Percentiles rank a stretch among this genome's conserved stretches.
These are phyloP conservation scores for Chloroclysta siterata DNA, from an alignment of 2,888 invertebrate species.

Conservation along the genomic window DNA sequence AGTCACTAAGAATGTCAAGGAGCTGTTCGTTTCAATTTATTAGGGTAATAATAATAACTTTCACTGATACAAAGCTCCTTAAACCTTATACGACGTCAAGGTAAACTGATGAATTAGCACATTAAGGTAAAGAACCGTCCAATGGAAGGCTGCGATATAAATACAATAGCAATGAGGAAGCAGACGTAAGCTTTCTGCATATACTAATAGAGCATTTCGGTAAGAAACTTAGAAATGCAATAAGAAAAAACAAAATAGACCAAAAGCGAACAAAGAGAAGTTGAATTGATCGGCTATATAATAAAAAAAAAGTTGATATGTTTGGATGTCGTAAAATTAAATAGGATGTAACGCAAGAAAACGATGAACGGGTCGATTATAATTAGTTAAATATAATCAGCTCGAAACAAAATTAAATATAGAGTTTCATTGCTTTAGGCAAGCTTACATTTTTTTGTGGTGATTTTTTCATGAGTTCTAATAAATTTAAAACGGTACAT, in stretches of 20 bases:
- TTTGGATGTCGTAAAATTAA: no score
- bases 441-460: background rate
- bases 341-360: no score
- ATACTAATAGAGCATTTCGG: conserved; percentile 44
- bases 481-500: background rate
- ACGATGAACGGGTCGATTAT: background rate
- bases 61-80: conserved; percentile 34
- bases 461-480: background rate
- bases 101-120: conserved; percentile 41
- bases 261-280: background rate
- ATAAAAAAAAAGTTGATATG: no score
- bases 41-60: conserved; percentile 36
- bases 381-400: no score
- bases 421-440: background rate
- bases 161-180: conserved; percentile 44
- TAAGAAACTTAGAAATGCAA: conserved; percentile 14
- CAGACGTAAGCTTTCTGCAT: conserved; percentile 35
- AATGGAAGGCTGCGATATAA: conserved; percentile 36
- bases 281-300: background rate
- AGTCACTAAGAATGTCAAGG: conserved; percentile 25
- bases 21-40: conserved; percentile 29
- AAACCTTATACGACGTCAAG: conserved; percentile 35
- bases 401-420: background rate
- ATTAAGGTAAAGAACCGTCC: conserved; percentile 40
- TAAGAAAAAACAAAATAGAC: background rate